A percentile compares a stretch with the other conserved stretches of the same genome.
Conservation (phyloP, 1,140 invertebrate species). For the Brachystomella parvula region DNA sequence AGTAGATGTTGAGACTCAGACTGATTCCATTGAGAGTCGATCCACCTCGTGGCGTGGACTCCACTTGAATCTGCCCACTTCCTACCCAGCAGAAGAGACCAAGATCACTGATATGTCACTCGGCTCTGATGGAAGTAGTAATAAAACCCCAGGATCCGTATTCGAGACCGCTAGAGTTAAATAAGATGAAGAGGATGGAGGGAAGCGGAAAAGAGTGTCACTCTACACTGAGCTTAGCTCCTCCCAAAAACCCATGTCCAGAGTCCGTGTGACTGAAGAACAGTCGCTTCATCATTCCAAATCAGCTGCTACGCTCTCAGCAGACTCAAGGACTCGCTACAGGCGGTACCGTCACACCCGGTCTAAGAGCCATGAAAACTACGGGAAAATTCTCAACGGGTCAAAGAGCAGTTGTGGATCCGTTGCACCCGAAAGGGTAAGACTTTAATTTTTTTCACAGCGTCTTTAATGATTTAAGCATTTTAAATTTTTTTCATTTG, state of each 20-base stretch:
- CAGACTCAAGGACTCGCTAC: slow-evolving; percentile 18
- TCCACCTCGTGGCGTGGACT: slow-evolving; percentile 15
- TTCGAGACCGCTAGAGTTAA: slow-evolving; percentile 6
- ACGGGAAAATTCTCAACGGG: slow-evolving; percentile 31
- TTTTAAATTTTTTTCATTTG: neutral
- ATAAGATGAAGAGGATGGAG: neutral
- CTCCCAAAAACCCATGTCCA: slow-evolving; percentile 27
- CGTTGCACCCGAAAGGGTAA: slow-evolving; percentile 26
- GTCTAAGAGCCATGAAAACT: slow-evolving; percentile 38
- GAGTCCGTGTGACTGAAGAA: slow-evolving; percentile 23
- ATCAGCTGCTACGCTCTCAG: slow-evolving; percentile 18
- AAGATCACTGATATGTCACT: slow-evolving; percentile 37
- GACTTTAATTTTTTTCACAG: neutral
- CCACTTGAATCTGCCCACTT: slow-evolving; percentile 36
- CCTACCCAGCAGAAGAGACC: slow-evolving; percentile 27
- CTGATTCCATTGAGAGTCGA: slow-evolving; percentile 43
- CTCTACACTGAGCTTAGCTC: slow-evolving; percentile 34
- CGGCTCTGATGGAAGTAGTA: slow-evolving; percentile 36
- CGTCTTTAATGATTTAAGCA: neutral
- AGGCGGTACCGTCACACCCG: slow-evolving; percentile 32
- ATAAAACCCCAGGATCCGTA: slow-evolving; percentile 28
- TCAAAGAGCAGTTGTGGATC: slow-evolving; percentile 19
- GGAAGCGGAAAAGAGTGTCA: neutral
- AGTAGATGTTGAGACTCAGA: slow-evolving; percentile 57
- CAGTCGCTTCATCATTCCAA: slow-evolving; percentile 14